These are phyloP conservation scores for Listronotus bonariensis DNA, from an alignment of 1,140 invertebrate genomes.

Conservation along the genomic window DNA sequence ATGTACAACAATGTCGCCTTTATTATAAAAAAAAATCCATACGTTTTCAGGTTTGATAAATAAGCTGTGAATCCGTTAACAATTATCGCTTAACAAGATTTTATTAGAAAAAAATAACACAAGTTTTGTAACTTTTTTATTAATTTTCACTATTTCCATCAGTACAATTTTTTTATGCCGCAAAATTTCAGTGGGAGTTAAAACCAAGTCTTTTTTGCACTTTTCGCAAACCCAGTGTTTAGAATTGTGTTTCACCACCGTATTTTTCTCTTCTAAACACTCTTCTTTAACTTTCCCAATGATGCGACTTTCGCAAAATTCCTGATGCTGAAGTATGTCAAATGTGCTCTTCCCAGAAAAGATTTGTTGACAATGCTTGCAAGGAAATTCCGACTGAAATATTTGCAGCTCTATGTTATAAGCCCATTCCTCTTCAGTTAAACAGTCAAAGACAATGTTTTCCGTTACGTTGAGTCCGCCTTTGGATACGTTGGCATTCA, in stretches of 20 bases:
- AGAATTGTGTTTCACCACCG: slow-evolving; percentile 61
- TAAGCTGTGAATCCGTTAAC: no score
- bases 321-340: slow-evolving; percentile 46
- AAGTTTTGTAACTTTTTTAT: not conserved
- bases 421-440: slow-evolving; percentile 55
- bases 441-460: slow-evolving; percentile 87
- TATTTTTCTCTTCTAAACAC: slow-evolving; percentile 6
- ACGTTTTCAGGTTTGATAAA: no score
- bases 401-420: slow-evolving; percentile 62
- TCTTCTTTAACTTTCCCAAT: slow-evolving; percentile 30
- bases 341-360: slow-evolving; percentile 41
- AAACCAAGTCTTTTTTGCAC: slow-evolving; percentile 71
- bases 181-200: slow-evolving; percentile 77
- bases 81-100: no score
- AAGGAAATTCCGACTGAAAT: slow-evolving; percentile 58
- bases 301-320: slow-evolving; percentile 36
- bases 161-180: slow-evolving; percentile 69
- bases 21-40: no score
- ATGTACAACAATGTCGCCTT: no score
- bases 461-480: slow-evolving; percentile 83
- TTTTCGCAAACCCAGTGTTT: slow-evolving; percentile 72
- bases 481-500: slow-evolving; percentile 69
- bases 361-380: slow-evolving; percentile 39
- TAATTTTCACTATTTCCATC: slow-evolving; percentile 1
- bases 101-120: no score